phyloP scores from a whole-genome alignment of 1,140 invertebrate species.

The Teleopsis dalmanni region DNA sequence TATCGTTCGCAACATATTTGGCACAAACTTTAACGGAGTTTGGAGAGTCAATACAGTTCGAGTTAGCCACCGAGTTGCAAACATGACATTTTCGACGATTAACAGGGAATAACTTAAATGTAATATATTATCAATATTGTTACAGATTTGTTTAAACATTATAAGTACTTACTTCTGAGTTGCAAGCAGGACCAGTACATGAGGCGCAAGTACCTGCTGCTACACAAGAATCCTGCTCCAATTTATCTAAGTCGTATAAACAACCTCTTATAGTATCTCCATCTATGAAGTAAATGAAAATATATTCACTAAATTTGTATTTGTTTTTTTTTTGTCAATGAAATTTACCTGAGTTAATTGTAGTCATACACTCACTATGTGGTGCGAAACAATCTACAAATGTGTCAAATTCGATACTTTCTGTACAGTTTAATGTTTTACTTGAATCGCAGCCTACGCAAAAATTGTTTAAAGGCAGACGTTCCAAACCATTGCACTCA shows the following conservation, averaged over 20 bases:
- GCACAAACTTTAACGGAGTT: constrained; percentile 24
- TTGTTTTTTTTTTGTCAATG: no score
- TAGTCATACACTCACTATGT: constrained; percentile 21
- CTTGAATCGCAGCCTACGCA: constrained; percentile 33
- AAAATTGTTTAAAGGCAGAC: constrained; percentile 16
- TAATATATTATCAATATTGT: no score
- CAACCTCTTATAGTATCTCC: constrained; percentile 32
- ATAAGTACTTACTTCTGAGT: constrained; percentile 16
- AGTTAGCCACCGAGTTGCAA: constrained; percentile 23
- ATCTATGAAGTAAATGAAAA: constrained; percentile 11
- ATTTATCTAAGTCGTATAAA: constrained; percentile 12
- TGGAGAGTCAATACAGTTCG: constrained; percentile 17
- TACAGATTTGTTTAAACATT: no score
- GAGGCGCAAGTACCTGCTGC: constrained; percentile 22
- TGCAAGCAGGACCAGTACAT: constrained; percentile 30
- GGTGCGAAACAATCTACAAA: constrained; percentile 19
- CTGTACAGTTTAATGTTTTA: constrained; percentile 22
- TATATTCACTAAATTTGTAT: background rate
- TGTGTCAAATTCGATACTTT: constrained; percentile 11
- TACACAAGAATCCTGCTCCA: constrained; percentile 19
- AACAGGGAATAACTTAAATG: constrained; percentile 23
- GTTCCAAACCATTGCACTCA: constrained; percentile 23
- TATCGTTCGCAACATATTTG: constrained; percentile 22
- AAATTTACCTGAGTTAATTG: background rate
- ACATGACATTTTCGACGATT: constrained; percentile 30